These are phyloP conservation scores for Pyrocephalus nanus DNA, from an alignment of 2,797 vertebrate genomes.

Conservation along the genomic window DNA sequence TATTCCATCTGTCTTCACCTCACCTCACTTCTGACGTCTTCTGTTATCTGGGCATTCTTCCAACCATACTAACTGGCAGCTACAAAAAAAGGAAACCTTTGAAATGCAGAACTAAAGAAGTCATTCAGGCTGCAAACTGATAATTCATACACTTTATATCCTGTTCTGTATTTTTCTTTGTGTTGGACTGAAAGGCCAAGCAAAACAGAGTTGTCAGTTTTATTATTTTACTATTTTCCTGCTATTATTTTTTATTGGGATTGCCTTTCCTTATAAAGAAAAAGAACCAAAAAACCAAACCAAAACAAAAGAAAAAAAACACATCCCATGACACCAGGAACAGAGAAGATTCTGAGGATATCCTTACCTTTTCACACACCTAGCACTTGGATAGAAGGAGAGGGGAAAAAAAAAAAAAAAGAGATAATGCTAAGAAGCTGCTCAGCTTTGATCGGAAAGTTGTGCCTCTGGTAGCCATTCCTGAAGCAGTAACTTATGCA, in stretches of 20 bases:
- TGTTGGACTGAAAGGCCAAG: conserved; percentile 18
- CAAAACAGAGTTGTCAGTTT: neutral
- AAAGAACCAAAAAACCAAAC: neutral
- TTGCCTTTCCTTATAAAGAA: neutral
- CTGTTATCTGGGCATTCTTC: conserved; percentile 65
- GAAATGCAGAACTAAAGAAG: conserved; percentile 56
- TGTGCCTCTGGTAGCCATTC: neutral
- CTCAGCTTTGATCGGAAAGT: neutral
- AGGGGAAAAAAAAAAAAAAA: neutral
- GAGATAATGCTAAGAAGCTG: neutral
- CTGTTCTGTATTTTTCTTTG: conserved; percentile 34
- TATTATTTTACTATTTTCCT: neutral
- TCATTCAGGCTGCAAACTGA: conserved; percentile 33
- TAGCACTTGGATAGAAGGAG: neutral
- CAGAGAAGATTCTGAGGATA: neutral
- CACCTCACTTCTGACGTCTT: conserved; percentile 59
- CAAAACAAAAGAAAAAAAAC: neutral
- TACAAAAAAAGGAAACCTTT: conserved; percentile 57
- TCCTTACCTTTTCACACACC: neutral
- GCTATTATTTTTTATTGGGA: neutral
- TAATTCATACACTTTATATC: conserved; percentile 54
- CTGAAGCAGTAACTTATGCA: neutral
- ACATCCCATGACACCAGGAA: neutral
- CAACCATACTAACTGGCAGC: conserved; percentile 54
- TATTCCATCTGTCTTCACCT: conserved; percentile 65